A percentile compares a stretch with the other conserved stretches of the same genome.
Evolutionary conservation across 2,113 vertebrate species (phyloP).

Genomic region (Picathartes gymnocephalus): DNA sequence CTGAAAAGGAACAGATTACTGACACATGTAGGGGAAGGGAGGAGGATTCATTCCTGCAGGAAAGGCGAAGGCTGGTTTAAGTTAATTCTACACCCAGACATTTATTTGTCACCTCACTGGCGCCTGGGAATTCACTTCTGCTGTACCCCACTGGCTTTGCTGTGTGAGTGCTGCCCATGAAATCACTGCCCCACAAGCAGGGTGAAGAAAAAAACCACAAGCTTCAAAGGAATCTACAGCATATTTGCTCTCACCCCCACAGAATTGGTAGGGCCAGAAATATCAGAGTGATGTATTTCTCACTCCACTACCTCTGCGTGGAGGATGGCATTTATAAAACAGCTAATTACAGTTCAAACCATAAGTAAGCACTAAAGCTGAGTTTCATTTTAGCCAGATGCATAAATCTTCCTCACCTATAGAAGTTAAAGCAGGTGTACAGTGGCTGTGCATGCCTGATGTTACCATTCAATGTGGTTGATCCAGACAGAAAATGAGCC

Average conservation of each 20-base stretch:
- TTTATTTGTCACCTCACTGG: not conserved
- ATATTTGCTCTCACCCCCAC: not conserved
- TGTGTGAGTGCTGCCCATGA: not conserved
- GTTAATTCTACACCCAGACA: not conserved
- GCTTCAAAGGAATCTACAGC: not conserved
- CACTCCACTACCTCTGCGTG: not conserved
- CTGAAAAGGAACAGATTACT: not conserved
- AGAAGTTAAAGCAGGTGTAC: not conserved
- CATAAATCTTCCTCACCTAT: not conserved
- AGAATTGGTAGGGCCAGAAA: not conserved
- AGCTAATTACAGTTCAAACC: not conserved
- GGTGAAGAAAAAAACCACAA: not conserved
- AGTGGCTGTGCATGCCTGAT: not conserved
- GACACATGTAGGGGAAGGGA: not conserved
- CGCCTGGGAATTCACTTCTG: not conserved
- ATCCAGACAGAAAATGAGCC: not conserved
- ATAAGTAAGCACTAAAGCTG: not conserved
- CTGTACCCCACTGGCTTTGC: not conserved
- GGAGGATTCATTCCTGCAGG: not conserved
- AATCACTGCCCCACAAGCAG: not conserved
- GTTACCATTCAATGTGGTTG: not conserved
- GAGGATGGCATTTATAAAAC: not conserved
- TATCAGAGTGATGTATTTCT: not conserved
- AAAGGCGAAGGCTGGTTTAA: not conserved
- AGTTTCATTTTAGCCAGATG: not conserved